Evolutionary conservation across 2,797 vertebrate species (phyloP).

Genomic region (Nannoperca australis): DNA sequence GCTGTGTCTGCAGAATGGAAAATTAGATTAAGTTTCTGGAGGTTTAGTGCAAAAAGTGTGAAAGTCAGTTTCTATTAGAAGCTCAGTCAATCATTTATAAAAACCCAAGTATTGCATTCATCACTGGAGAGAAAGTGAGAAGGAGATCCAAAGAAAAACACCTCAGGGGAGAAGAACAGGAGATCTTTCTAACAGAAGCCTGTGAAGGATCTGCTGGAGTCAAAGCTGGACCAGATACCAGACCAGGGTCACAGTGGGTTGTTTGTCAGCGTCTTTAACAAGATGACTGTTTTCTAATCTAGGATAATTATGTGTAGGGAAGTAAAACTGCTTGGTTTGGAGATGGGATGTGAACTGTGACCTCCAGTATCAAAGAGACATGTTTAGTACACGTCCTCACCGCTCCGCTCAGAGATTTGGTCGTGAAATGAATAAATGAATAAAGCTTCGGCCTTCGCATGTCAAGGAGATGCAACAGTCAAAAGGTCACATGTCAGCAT

Average conservation of each 20-base stretch:
- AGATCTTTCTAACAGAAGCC: background rate
- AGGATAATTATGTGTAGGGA: background rate
- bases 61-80: slow-evolving; percentile 56
- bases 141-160: background rate
- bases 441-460: too few relatives aligned
- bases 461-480: too few relatives aligned
- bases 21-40: slow-evolving; percentile 56
- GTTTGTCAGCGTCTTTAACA: background rate
- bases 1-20: slow-evolving; percentile 33
- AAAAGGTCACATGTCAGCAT: background rate
- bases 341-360: background rate
- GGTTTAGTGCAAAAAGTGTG: slow-evolving; percentile 58
- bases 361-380: background rate
- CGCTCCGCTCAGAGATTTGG: too few relatives aligned
- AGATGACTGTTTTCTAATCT: background rate
- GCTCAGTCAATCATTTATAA: slow-evolving; percentile 60
- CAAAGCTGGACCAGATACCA: background rate
- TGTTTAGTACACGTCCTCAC: background rate
- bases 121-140: slow-evolving; percentile 12
- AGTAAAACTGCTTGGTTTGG: background rate
- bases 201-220: background rate
- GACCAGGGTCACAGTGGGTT: background rate
- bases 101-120: slow-evolving; percentile 56
- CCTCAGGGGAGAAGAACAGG: background rate
- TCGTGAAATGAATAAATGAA: too few relatives aligned